Percentiles rank a stretch among this genome's conserved stretches.
These are phyloP conservation scores for Ctenomys sociabilis DNA, from an alignment of 2,113 vertebrate species.

Conservation along the genomic window DNA sequence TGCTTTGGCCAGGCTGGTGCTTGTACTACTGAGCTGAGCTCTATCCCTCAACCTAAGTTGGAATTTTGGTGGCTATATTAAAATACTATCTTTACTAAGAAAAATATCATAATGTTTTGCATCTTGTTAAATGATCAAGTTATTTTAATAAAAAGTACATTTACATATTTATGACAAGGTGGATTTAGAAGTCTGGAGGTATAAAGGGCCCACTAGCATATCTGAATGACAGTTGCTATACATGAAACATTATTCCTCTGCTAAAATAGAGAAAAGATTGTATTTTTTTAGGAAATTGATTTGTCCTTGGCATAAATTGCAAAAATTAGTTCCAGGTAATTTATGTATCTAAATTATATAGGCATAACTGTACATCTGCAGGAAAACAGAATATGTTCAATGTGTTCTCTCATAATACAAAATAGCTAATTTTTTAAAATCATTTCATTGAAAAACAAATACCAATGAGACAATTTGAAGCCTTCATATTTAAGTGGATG, in stretches of 20 bases:
- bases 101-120: background rate
- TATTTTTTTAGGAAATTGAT: background rate
- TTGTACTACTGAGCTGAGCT: too few relatives aligned
- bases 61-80: background rate
- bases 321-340: background rate
- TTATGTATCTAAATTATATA: background rate
- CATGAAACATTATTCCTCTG: background rate
- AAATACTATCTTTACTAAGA: constrained; percentile 7
- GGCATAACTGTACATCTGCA: background rate
- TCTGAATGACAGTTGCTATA: background rate
- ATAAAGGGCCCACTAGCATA: background rate
- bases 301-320: background rate
- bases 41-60: background rate
- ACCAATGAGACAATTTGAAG: too few relatives aligned
- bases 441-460: too few relatives aligned
- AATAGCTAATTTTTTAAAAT: too few relatives aligned
- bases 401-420: background rate
- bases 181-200: background rate
- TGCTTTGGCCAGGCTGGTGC: too few relatives aligned
- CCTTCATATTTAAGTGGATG: too few relatives aligned
- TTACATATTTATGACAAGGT: background rate
- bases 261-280: background rate
- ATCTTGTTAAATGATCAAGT: background rate
- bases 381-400: background rate
- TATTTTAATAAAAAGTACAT: background rate